Evolutionary conservation across 2,888 invertebrate genomes (phyloP).

Genomic region (Caenorhabditis sp.): DNA sequence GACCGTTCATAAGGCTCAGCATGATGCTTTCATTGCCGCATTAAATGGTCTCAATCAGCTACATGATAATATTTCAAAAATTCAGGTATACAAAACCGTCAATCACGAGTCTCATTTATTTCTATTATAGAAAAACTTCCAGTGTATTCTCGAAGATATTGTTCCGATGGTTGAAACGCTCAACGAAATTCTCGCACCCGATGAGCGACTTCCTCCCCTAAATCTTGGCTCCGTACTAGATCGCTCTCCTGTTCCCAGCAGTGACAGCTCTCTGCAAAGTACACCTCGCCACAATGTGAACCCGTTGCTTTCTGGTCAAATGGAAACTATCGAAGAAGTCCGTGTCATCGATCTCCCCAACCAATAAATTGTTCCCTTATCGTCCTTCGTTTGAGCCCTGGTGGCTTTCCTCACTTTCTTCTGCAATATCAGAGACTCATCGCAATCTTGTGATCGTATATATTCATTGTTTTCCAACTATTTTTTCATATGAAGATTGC

Average conservation of each 20-base stretch:
- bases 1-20: constrained; percentile 41
- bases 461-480: background rate
- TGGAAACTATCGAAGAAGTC: constrained; percentile 69
- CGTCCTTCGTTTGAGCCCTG: constrained; percentile 15
- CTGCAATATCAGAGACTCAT: constrained; percentile 37
- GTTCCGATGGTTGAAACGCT: constrained; percentile 74
- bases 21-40: constrained; percentile 55
- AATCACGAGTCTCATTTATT: background rate
- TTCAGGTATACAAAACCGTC: constrained; percentile 57
- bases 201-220: constrained; percentile 76
- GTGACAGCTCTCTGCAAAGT: constrained; percentile 66
- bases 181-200: constrained; percentile 76
- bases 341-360: constrained; percentile 62
- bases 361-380: constrained; percentile 1
- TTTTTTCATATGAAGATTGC: constrained; percentile 15
- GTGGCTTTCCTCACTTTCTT: constrained; percentile 19
- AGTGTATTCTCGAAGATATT: constrained; percentile 75
- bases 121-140: constrained; percentile 7
- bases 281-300: constrained; percentile 56
- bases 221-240: constrained; percentile 67
- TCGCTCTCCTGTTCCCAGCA: constrained; percentile 62
- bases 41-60: constrained; percentile 55
- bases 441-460: constrained; percentile 40
- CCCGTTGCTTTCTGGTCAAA: background rate
- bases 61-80: constrained; percentile 64